Evolutionary conservation across 2,888 invertebrate genomes (phyloP).

Genomic region (Taphrorychus bicolor): DNA sequence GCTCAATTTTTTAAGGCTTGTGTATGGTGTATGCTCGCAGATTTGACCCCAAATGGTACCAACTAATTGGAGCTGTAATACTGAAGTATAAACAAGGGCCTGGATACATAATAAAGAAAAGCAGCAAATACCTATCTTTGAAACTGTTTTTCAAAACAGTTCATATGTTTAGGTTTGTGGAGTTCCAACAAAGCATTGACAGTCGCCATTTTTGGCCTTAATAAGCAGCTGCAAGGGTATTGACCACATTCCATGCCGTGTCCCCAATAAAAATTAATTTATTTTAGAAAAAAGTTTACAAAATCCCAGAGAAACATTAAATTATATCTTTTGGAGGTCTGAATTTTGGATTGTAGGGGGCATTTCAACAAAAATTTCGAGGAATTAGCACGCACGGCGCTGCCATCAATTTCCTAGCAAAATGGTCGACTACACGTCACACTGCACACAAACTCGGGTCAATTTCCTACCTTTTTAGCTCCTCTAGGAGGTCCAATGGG

Average conservation of each 20-base stretch:
- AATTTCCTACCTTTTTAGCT: constrained; percentile 36
- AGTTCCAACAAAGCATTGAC: neutral
- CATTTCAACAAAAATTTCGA: constrained; percentile 70
- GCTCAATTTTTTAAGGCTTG: no score
- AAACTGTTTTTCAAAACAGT: neutral
- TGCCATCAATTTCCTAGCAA: constrained; percentile 62
- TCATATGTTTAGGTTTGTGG: neutral
- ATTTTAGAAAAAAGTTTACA: neutral
- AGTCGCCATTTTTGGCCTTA: constrained; percentile 30
- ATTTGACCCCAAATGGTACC: no score
- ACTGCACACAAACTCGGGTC: constrained; percentile 41
- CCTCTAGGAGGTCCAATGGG: neutral
- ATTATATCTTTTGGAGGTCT: neutral
- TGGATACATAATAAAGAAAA: constrained; percentile 5
- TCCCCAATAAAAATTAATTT: neutral
- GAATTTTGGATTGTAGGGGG: constrained; percentile 63
- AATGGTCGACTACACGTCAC: constrained; percentile 47
- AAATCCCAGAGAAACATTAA: neutral
- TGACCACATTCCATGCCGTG: constrained; percentile 14
- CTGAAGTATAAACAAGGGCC: no score
- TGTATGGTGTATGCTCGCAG: no score
- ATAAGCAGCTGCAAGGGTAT: constrained; percentile 35
- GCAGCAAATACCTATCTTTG: no score
- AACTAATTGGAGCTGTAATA: no score
- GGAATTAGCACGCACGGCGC: constrained; percentile 74